Evolutionary conservation across 2,797 vertebrate species (phyloP).

Genomic region (Epinephelus malabaricus): DNA sequence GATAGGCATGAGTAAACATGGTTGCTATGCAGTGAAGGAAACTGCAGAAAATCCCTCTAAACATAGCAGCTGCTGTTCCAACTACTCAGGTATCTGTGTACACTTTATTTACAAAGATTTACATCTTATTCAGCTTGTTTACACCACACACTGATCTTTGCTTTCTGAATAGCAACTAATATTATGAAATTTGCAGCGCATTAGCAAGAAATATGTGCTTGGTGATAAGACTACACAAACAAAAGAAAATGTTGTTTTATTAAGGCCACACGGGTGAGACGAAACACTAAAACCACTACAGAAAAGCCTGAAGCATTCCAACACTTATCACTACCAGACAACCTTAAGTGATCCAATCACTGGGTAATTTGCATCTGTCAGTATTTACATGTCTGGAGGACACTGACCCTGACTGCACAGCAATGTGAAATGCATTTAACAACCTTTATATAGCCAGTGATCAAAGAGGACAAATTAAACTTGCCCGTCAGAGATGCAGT

Average conservation of each 20-base stretch:
- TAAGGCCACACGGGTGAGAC: background rate
- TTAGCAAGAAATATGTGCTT: background rate
- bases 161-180: background rate
- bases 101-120: conserved; percentile 4
- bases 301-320: background rate
- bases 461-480: conserved; percentile 1
- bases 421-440: background rate
- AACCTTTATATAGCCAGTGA: background rate
- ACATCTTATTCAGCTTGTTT: conserved; percentile 9
- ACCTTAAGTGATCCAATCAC: background rate
- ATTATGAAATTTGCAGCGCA: background rate
- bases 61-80: conserved; percentile 26
- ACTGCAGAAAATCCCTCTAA: conserved; percentile 28
- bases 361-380: background rate
- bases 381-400: background rate
- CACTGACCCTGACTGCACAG: background rate
- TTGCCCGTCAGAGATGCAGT: conserved; percentile 17
- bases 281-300: no score
- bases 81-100: conserved; percentile 4
- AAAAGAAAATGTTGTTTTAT: background rate
- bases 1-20: conserved; percentile 60
- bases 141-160: background rate
- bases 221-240: background rate
- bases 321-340: conserved; percentile 14
- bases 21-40: conserved; percentile 64